Evolutionary conservation across 2,113 vertebrate species (phyloP).

Genomic region (Eublepharis macularius): DNA sequence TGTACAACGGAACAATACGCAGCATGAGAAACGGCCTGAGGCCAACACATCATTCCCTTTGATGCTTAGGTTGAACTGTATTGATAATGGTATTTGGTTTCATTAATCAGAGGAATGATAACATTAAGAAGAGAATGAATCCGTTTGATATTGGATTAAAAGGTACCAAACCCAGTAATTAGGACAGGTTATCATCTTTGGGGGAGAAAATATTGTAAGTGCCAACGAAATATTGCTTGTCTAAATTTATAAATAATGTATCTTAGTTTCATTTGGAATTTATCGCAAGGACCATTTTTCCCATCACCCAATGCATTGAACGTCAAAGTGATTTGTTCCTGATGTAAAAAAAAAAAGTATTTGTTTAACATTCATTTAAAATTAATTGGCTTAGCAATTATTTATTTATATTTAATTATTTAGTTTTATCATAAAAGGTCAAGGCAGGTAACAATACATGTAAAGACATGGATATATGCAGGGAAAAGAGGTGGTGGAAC

Average conservation of each 20-base stretch:
- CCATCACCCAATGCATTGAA: neutral
- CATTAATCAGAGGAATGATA: neutral
- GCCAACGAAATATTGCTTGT: neutral
- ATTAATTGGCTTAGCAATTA: no score
- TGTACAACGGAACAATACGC: neutral
- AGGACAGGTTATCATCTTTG: neutral
- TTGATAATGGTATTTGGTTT: neutral
- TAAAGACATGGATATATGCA: no score
- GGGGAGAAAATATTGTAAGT: neutral
- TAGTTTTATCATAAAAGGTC: no score
- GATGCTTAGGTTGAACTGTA: neutral
- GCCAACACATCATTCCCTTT: neutral
- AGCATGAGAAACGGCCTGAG: neutral
- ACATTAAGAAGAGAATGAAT: neutral
- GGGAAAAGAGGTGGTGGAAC: no score
- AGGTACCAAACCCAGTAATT: neutral
- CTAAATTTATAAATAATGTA: neutral
- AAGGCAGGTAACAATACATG: no score
- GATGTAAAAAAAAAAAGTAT: neutral
- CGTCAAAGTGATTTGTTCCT: neutral
- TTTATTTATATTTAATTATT: no score
- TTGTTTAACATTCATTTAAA: neutral
- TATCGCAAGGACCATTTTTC: neutral
- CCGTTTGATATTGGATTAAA: neutral
- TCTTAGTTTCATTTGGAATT: neutral